These are phyloP conservation scores for Scelioninae gen. 1 DNA, from an alignment of 2,888 invertebrate species.

Conservation along the genomic window DNA sequence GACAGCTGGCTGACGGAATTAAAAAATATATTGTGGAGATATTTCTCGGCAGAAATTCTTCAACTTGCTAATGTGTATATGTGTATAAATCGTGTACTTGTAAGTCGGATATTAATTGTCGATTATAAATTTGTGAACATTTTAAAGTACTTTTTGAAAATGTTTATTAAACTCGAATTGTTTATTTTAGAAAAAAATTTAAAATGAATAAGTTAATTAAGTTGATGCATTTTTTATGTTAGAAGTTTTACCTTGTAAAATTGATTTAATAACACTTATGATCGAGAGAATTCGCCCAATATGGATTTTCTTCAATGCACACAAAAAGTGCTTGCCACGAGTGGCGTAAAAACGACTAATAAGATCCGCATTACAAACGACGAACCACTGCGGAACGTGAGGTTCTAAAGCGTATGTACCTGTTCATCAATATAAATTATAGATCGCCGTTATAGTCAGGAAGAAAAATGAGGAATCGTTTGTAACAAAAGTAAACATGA, in stretches of 20 bases:
- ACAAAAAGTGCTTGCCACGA: constrained; percentile 25
- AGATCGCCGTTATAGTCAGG: constrained; percentile 3
- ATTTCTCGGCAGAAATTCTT: background rate
- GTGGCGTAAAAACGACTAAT: constrained; percentile 33
- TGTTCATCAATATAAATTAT: constrained; percentile 37
- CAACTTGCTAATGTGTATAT: background rate
- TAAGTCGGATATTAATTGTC: background rate
- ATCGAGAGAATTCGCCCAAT: constrained; percentile 27
- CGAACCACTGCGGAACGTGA: constrained; percentile 31
- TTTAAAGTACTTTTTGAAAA: too few relatives aligned
- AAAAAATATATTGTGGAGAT: constrained; percentile 18
- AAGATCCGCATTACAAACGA: constrained; percentile 43
- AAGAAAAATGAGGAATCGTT: background rate
- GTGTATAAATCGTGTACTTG: constrained; percentile 1
- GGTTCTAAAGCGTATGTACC: constrained; percentile 18
- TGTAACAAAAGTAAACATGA: background rate
- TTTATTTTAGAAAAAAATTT: too few relatives aligned
- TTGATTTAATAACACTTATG: constrained; percentile 46
- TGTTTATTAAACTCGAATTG: too few relatives aligned
- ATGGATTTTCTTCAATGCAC: constrained; percentile 20
- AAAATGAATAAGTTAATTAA: too few relatives aligned
- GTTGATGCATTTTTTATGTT: too few relatives aligned
- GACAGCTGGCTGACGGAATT: background rate
- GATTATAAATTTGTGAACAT: too few relatives aligned
- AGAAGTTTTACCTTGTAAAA: constrained; percentile 23